A percentile compares a stretch with the other conserved stretches of the same genome.
Conservation (phyloP, 2,113 vertebrate species). For the Hyla sarda region DNA sequence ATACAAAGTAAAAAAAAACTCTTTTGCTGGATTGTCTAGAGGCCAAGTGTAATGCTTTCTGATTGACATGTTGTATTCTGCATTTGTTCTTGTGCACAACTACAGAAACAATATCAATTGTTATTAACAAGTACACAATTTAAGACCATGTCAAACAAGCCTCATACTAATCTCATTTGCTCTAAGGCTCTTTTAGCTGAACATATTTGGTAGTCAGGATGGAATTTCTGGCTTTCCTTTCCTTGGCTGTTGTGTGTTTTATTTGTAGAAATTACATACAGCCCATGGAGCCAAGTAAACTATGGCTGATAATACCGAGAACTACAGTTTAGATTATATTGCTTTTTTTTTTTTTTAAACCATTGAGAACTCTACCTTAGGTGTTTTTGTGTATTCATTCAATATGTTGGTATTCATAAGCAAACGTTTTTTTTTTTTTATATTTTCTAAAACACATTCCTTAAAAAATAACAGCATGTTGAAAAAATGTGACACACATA, state of each 20-base stretch:
- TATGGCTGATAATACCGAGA: not conserved
- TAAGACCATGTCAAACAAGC: constrained; percentile 43
- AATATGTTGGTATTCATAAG: not conserved
- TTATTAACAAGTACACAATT: constrained; percentile 14
- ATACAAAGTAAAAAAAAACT: not conserved
- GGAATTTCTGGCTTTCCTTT: constrained; percentile 34
- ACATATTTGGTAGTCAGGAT: constrained; percentile 40
- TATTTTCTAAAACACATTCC: not conserved
- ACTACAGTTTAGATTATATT: not conserved
- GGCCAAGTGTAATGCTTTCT: not conserved
- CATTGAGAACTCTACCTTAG: not conserved
- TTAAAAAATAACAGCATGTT: too few species aligned
- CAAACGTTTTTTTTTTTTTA: not conserved
- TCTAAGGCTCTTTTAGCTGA: constrained; percentile 22
- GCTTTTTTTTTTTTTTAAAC: not conserved
- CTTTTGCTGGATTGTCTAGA: not conserved
- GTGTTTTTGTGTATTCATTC: not conserved
- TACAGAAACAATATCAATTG: not conserved
- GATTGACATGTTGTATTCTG: not conserved
- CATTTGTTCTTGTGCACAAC: not conserved
- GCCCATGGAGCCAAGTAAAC: not conserved
- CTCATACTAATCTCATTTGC: constrained; percentile 8
- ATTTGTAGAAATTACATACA: constrained; percentile 48
- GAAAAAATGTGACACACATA: not conserved
- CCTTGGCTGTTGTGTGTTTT: constrained; percentile 46